These are phyloP conservation scores for Sciurus niger DNA, from an alignment of 2,113 vertebrate species.

Conservation along the genomic window DNA sequence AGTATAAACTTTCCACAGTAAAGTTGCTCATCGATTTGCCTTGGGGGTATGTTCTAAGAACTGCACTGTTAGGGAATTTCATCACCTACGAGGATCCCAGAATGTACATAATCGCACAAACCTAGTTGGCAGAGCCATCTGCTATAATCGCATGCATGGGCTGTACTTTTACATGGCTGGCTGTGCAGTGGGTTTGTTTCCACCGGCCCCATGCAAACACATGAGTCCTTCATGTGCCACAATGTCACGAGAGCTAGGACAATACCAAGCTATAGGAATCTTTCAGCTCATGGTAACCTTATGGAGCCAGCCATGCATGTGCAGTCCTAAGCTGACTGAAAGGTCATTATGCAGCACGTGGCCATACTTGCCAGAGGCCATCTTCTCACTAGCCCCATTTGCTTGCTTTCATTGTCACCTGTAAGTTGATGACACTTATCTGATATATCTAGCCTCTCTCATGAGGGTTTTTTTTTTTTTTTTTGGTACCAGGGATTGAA, in stretches of 20 bases:
- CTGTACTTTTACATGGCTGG: not conserved
- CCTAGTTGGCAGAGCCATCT: not conserved
- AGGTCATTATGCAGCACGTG: not conserved
- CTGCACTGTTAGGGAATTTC: not conserved
- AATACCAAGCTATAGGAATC: not conserved
- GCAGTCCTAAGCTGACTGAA: not conserved
- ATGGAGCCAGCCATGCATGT: not conserved
- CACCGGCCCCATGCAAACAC: not conserved
- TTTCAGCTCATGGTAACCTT: not conserved
- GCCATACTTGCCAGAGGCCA: not conserved
- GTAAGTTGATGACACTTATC: not conserved
- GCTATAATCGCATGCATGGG: not conserved
- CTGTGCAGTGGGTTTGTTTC: not conserved
- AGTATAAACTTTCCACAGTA: not conserved
- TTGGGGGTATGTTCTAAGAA: not conserved
- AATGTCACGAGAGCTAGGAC: not conserved
- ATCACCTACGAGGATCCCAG: not conserved
- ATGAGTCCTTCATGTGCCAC: not conserved
- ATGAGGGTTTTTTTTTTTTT: too few species aligned
- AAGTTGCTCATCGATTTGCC: accelerated
- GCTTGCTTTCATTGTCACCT: not conserved
- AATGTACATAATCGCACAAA: not conserved
- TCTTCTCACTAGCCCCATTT: not conserved
- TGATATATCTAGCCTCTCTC: not conserved
- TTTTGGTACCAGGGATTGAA: too few species aligned